phyloP scores from a whole-genome alignment of 2,113 vertebrate genomes.

The Neoarius graeffei region DNA sequence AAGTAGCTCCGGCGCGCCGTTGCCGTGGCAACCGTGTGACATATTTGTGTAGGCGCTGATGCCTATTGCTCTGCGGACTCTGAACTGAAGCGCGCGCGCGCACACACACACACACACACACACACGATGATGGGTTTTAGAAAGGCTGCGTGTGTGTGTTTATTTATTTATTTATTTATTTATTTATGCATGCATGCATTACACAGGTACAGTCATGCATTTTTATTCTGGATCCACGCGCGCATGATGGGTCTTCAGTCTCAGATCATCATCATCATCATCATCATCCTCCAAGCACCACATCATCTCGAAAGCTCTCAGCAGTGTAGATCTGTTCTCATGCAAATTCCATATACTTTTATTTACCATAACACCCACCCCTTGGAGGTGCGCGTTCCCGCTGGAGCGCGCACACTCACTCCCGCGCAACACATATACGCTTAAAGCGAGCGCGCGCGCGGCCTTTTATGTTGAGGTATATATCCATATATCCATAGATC shows the following conservation, averaged over 20 bases:
- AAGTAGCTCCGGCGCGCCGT: conserved; percentile 51
- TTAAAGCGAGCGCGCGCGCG: conserved; percentile 5
- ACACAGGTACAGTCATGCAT: neutral
- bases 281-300: neutral
- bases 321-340: neutral
- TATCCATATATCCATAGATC: neutral
- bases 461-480: conserved; percentile 47
- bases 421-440: conserved; percentile 36
- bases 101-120: no score
- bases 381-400: conserved; percentile 38
- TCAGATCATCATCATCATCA: neutral
- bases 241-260: neutral
- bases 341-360: conserved; percentile 26
- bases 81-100: neutral
- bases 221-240: neutral
- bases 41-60: conserved; percentile 61
- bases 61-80: conserved; percentile 50
- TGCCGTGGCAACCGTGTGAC: conserved; percentile 59
- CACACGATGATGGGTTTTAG: neutral
- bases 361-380: conserved; percentile 49
- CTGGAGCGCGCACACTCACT: conserved; percentile 37
- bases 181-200: neutral
- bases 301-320: neutral
- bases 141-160: neutral
- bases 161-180: neutral